Evolutionary conservation across 2,113 vertebrate species (phyloP).

Genomic region (Myiozetetes cayanensis): DNA sequence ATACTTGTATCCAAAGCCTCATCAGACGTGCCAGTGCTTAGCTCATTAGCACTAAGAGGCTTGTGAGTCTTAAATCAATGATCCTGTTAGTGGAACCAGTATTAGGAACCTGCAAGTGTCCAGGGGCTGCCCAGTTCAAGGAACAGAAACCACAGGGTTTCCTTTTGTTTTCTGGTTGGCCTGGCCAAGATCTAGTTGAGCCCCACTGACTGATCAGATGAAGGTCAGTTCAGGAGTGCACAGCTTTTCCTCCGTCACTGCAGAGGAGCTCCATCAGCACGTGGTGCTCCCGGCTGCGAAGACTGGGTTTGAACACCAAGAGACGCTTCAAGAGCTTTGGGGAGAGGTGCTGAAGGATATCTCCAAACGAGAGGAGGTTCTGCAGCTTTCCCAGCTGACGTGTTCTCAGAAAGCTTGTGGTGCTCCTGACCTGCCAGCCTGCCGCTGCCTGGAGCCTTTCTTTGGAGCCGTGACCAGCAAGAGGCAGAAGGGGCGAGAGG

Average conservation of each 20-base stretch:
- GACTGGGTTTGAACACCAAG: neutral
- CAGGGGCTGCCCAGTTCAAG: neutral
- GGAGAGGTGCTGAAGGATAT: neutral
- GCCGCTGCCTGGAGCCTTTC: neutral
- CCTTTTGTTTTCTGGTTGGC: neutral
- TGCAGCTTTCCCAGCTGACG: neutral
- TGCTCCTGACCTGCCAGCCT: neutral
- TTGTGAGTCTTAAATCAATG: neutral
- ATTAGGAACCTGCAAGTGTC: neutral
- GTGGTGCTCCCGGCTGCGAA: rapidly evolving
- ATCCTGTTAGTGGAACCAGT: neutral
- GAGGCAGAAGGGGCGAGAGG: neutral
- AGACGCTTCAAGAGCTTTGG: rapidly evolving
- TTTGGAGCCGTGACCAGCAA: rapidly evolving
- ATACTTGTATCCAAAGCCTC: neutral
- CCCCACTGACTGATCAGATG: rapidly evolving
- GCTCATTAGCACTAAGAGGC: neutral
- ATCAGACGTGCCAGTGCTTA: neutral
- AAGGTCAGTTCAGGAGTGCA: rapidly evolving
- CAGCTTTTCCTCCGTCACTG: rapidly evolving
- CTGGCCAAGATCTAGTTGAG: neutral
- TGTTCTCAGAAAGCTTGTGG: neutral
- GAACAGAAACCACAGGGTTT: neutral
- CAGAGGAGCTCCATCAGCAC: rapidly evolving
- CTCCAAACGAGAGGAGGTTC: rapidly evolving